phyloP scores from a whole-genome alignment of 2,888 invertebrate species.

The Volucella inanis region DNA sequence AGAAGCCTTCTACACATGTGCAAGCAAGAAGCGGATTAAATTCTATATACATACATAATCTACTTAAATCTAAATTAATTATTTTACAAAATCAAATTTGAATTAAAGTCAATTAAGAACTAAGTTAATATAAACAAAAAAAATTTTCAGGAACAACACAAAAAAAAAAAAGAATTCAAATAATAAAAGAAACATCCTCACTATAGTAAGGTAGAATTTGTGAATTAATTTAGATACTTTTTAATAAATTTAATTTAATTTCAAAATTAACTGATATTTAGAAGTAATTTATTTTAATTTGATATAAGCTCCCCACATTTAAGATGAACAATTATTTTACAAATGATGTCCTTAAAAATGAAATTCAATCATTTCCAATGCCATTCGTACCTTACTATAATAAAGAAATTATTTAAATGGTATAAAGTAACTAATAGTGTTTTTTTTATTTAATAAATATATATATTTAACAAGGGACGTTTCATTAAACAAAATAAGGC shows the following conservation, averaged over 20 bases:
- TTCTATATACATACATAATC: constrained; percentile 25
- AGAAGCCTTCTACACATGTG: constrained; percentile 72
- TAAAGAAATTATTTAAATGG: constrained; percentile 48
- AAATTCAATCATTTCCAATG: constrained; percentile 76
- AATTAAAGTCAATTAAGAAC: constrained; percentile 23
- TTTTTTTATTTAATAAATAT: constrained; percentile 3
- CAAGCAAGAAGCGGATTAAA: constrained; percentile 66
- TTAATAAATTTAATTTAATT: not conserved
- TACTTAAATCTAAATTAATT: constrained; percentile 42
- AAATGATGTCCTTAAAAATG: constrained; percentile 55
- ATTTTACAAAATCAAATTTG: constrained; percentile 22
- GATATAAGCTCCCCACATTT: constrained; percentile 1
- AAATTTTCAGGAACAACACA: not conserved
- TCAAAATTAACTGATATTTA: constrained; percentile 4
- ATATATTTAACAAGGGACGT: not conserved
- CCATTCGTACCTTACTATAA: constrained; percentile 75
- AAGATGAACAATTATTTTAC: not conserved
- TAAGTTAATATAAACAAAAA: constrained; percentile 29
- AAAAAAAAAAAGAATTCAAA: constrained; percentile 44
- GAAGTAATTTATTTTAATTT: not conserved
- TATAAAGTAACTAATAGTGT: not conserved
- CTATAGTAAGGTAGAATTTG: constrained; percentile 75
- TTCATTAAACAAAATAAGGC: not conserved
- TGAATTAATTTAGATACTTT: constrained; percentile 40
- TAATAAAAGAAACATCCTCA: constrained; percentile 57